Conservation (phyloP, 2,113 vertebrate genomes). For the Nettapus auritus region DNA sequence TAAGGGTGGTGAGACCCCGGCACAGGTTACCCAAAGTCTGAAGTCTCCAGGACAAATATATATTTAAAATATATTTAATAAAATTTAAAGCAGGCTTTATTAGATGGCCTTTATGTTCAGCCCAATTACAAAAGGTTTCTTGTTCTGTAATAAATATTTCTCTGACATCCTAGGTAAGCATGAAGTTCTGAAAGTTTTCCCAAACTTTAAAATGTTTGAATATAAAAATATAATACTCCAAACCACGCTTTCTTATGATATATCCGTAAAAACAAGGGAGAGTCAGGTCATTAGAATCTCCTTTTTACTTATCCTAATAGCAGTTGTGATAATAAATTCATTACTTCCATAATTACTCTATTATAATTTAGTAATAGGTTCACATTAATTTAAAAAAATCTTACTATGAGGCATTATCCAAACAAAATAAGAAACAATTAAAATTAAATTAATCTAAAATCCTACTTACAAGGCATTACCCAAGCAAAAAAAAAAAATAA, state of each 20-base stretch:
- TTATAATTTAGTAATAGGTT: constrained; percentile 57
- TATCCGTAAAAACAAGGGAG: not conserved
- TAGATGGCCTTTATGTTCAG: not conserved
- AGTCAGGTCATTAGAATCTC: not conserved
- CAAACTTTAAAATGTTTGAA: not conserved
- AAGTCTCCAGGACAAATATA: not conserved
- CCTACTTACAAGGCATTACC: not conserved
- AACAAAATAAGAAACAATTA: constrained; percentile 64
- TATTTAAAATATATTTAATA: not conserved
- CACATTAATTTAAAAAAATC: constrained; percentile 31
- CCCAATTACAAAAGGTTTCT: not conserved
- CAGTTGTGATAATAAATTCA: constrained; percentile 41
- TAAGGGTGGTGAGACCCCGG: too few species aligned
- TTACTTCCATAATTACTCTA: constrained; percentile 48
- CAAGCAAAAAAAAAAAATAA: constrained; percentile 46
- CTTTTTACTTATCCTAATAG: constrained; percentile 6
- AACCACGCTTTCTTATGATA: not conserved
- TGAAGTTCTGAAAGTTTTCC: not conserved
- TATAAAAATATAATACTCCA: not conserved
- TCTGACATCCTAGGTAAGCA: not conserved
- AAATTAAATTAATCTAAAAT: constrained; percentile 19
- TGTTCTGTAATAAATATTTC: not conserved
- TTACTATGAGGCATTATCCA: constrained; percentile 5
- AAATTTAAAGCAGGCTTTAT: not conserved
- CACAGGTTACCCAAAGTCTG: too few species aligned